Percentiles rank a stretch among this genome's conserved stretches.
Evolutionary conservation across 2,113 vertebrate species (phyloP).

Genomic region (Lichenostomus cassidix): DNA sequence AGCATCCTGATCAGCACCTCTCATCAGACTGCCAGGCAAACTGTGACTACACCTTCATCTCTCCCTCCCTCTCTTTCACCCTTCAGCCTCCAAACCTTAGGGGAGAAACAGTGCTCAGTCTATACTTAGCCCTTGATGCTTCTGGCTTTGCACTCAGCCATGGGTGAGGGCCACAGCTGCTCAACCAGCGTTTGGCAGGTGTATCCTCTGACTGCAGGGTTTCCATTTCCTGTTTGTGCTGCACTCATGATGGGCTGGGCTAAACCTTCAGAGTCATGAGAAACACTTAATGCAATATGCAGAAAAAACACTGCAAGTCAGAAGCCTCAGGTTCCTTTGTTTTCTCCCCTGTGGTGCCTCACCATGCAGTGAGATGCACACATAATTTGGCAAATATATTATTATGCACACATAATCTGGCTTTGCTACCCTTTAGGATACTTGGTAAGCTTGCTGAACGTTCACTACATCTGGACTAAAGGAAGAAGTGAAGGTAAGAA

Average conservation of each 20-base stretch:
- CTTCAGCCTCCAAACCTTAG: background rate
- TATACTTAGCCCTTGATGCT: background rate
- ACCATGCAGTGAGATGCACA: background rate
- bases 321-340: background rate
- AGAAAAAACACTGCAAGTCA: background rate
- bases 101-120: background rate
- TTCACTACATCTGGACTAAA: background rate
- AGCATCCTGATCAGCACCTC: background rate
- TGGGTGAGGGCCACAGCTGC: constrained; percentile 45
- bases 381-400: background rate
- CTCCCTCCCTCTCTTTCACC: background rate
- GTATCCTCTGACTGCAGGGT: constrained; percentile 60
- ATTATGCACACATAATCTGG: background rate
- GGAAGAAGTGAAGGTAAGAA: background rate
- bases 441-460: background rate
- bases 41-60: constrained; percentile 20
- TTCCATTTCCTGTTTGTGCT: constrained; percentile 70
- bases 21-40: constrained; percentile 9
- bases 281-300: background rate
- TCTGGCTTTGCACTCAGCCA: background rate
- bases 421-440: background rate
- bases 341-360: background rate
- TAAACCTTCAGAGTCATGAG: constrained; percentile 9
- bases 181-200: constrained; percentile 46
- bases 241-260: constrained; percentile 2